These are phyloP conservation scores for Apamea anceps DNA, from an alignment of 2,888 invertebrate species.

Conservation along the genomic window DNA sequence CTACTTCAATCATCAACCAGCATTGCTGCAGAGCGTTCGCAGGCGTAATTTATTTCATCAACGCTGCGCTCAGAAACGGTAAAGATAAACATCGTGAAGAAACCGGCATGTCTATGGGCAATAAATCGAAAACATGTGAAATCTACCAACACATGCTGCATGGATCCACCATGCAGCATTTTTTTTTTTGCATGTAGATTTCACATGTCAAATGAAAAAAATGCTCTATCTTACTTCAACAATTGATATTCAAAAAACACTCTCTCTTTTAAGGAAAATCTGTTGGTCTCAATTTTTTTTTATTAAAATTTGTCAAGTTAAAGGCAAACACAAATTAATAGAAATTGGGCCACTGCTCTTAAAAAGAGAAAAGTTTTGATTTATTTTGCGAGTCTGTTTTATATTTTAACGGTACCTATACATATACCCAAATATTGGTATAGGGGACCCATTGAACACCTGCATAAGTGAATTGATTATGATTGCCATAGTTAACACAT, in stretches of 20 bases:
- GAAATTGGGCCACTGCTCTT: conserved; percentile 22
- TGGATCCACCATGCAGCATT: too few relatives aligned
- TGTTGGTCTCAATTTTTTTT: conserved; percentile 38
- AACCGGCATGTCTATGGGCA: too few relatives aligned
- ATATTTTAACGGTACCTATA: not conserved
- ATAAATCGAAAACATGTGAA: not conserved
- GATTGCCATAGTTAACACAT: not conserved
- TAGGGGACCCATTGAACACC: not conserved
- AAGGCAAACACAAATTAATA: conserved; percentile 58
- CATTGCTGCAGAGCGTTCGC: not conserved
- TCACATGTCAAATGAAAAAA: too few relatives aligned
- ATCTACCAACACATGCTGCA: not conserved
- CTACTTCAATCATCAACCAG: not conserved
- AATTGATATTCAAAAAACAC: conserved; percentile 70
- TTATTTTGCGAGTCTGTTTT: not conserved
- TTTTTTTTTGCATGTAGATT: too few relatives aligned
- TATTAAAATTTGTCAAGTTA: conserved; percentile 62
- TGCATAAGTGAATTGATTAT: not conserved
- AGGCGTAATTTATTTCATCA: not conserved
- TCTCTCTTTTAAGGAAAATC: conserved; percentile 52
- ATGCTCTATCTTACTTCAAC: conserved; percentile 36
- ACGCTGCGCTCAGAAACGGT: too few relatives aligned
- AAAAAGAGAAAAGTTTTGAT: conserved; percentile 19
- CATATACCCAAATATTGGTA: not conserved
- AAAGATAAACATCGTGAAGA: too few relatives aligned